phyloP scores from a whole-genome alignment of 2,797 vertebrate species.

The Clarias platycephalus region DNA sequence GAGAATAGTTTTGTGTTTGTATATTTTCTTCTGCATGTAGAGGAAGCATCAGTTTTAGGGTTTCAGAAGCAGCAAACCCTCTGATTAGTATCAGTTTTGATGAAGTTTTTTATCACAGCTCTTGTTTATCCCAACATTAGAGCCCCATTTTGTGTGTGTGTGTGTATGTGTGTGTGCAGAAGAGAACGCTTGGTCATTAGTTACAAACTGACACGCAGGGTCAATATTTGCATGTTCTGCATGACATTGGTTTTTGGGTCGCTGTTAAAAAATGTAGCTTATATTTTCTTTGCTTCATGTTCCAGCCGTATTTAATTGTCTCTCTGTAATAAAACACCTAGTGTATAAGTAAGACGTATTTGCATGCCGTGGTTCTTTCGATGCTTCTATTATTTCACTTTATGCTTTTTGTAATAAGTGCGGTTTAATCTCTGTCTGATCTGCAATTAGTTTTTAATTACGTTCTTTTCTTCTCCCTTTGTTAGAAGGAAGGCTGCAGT shows the following conservation, averaged over 20 bases:
- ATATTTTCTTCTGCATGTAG: no score
- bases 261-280: background rate
- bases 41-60: background rate
- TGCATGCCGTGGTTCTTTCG: background rate
- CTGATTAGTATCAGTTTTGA: background rate
- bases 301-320: background rate
- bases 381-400: constrained; percentile 15
- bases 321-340: background rate
- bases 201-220: background rate
- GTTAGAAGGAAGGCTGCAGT: background rate
- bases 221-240: constrained; percentile 15
- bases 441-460: constrained; percentile 21
- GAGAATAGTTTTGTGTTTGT: no score
- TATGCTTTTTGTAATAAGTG: background rate
- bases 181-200: background rate
- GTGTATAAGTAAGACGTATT: background rate
- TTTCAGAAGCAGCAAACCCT: background rate
- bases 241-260: constrained; percentile 1
- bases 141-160: background rate
- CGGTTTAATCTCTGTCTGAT: background rate
- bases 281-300: background rate
- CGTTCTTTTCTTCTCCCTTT: constrained; percentile 24
- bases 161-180: background rate
- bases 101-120: background rate
- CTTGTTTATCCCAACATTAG: background rate